A percentile compares a stretch with the other conserved stretches of the same genome.
Conservation (phyloP, 2,113 vertebrate genomes). For the Heteronetta atricapilla region DNA sequence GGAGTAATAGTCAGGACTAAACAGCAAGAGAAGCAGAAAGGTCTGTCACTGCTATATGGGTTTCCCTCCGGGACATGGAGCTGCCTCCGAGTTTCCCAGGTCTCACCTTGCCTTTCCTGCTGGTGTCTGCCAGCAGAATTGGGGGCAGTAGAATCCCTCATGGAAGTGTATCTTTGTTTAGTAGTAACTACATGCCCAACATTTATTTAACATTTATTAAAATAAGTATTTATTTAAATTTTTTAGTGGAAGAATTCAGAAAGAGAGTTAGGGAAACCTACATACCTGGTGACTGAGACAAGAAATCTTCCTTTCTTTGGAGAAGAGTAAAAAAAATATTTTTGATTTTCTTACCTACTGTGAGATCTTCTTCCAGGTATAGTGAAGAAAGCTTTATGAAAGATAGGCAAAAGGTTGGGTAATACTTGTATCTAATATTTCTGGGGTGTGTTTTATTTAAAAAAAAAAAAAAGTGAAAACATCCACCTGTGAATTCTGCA, state of each 20-base stretch:
- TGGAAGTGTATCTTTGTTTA: neutral
- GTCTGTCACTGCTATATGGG: neutral
- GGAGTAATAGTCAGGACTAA: neutral
- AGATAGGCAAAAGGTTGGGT: neutral
- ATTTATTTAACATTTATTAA: neutral
- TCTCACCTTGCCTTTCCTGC: neutral
- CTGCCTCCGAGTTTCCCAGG: neutral
- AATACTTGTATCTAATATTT: neutral
- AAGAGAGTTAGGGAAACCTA: neutral
- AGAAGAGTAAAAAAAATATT: neutral
- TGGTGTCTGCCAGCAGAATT: neutral
- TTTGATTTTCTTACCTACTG: neutral
- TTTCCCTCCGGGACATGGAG: neutral
- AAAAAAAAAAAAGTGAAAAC: neutral
- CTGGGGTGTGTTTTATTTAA: neutral
- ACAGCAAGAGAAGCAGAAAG: neutral
- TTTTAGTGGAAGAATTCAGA: neutral
- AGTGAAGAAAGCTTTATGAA: neutral
- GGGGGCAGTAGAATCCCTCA: neutral
- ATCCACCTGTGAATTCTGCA: no score
- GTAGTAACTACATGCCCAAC: neutral
- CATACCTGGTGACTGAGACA: neutral
- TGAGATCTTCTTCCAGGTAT: neutral
- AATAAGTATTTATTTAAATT: neutral
- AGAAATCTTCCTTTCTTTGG: neutral